Percentiles rank a stretch among this genome's conserved stretches.
Conservation (phyloP, 2,113 vertebrate species). For the Sporophila hypoxantha region DNA sequence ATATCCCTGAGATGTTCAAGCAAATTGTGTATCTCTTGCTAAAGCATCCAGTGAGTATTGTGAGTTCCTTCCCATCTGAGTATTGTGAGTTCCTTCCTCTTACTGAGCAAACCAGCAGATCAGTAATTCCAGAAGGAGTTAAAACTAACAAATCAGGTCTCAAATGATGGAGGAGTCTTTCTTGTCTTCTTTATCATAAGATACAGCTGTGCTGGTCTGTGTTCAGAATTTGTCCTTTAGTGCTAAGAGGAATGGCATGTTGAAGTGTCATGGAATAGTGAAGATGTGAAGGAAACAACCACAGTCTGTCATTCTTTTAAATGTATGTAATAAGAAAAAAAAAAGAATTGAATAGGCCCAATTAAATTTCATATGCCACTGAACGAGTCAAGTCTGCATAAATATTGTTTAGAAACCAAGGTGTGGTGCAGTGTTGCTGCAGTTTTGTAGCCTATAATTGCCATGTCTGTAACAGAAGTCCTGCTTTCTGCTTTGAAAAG, state of each 20-base stretch:
- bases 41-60: background rate
- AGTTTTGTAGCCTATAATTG: background rate
- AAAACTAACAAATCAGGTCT: background rate
- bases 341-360: background rate
- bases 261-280: background rate
- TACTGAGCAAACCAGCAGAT: background rate
- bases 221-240: background rate
- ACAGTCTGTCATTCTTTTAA: background rate
- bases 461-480: background rate
- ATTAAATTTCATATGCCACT: background rate
- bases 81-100: background rate
- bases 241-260: background rate
- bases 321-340: background rate
- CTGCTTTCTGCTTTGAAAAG: background rate
- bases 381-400: background rate
- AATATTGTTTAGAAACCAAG: background rate
- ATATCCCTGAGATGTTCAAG: background rate
- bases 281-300: background rate
- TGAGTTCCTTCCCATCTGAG: background rate
- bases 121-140: background rate
- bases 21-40: background rate
- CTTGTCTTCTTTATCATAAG: background rate
- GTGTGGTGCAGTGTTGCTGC: background rate
- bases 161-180: background rate
- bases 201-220: background rate